A percentile compares a stretch with the other conserved stretches of the same genome.
Conservation (phyloP, 1,140 invertebrate species). For the Paracyclopina nana region DNA sequence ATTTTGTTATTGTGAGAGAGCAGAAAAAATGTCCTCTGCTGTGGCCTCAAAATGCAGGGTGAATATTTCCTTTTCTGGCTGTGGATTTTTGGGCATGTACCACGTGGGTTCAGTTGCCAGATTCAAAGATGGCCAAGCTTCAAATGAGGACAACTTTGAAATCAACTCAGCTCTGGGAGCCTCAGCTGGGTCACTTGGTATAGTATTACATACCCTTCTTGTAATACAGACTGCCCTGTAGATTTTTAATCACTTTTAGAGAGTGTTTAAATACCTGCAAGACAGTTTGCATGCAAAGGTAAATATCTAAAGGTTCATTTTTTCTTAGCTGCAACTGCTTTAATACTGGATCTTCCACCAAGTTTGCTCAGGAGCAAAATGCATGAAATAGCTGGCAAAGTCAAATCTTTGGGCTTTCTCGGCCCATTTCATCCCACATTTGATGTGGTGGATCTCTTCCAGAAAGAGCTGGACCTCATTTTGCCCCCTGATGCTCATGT, state of each 20-base stretch:
- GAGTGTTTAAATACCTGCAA: too few species aligned
- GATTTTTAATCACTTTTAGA: too few species aligned
- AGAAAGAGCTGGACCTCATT: background rate
- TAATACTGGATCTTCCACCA: background rate
- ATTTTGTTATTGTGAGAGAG: too few species aligned
- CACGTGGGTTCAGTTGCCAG: background rate
- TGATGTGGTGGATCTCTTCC: background rate
- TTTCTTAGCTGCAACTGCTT: background rate
- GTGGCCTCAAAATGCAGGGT: too few species aligned
- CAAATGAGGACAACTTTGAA: background rate
- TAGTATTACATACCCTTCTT: too few species aligned
- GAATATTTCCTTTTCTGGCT: background rate
- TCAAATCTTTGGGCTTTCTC: background rate
- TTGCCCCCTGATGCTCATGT: background rate
- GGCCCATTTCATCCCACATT: slow-evolving; percentile 1
- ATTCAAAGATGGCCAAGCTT: background rate
- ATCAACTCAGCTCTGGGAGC: background rate
- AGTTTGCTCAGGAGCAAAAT: background rate
- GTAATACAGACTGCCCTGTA: too few species aligned
- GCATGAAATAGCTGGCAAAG: background rate
- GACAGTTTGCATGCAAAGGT: too few species aligned
- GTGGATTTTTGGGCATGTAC: background rate
- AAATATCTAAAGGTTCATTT: too few species aligned
- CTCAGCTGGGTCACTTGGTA: background rate
- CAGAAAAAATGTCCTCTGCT: too few species aligned